Base-by-base conservation (phyloP, 2,113 vertebrate genomes). In the Plecotus auritus region DNA sequence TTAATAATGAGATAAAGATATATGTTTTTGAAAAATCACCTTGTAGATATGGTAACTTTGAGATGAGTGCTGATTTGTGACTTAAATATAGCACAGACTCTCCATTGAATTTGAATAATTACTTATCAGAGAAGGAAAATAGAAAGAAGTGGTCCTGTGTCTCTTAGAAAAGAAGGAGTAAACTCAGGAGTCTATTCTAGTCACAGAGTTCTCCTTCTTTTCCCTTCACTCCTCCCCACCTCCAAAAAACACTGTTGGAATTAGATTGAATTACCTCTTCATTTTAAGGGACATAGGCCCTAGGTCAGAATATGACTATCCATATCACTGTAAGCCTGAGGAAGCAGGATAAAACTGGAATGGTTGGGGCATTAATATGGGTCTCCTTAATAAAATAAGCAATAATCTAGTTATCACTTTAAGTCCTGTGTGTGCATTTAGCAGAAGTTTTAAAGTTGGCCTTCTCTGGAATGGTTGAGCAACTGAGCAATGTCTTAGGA, bases 1-100 rank as follows among this genome's bases (percentile, higher is more conserved):
- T 92, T 95, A 97, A 95, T 96, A 95, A 94, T 92, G 90, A 80
- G 54, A 95, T 90, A 73, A 95, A 90, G 90, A 93, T 85, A 85
- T 88, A 95, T 95, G 20, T 28, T n/a, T n/a, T 93, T 73, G 66
- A 83, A 42, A 94, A 87, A 96, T 92, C 51, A 96, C 85, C 66
- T 93, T 88, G 82, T 88, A 47, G 32, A 42, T 93, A 61, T 69
- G 23, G 85, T 28, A 26, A 45, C 35, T 93, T 61, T 94, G 78
- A 14, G 13, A 88, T 88, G 73, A 30, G 17, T 37, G 96, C 95
- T 96, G 67, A 93, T 88, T 93, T 93, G 64, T 93, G 45, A 85
- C 22, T 81, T 96, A 93, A 80, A 49, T 70, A 23, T 14, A 78
- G 14, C 30, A 9, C 16, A 61, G 12, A 18, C 26, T 95, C 14